Percentiles rank a stretch among this genome's conserved stretches.
Conservation (phyloP, 1,140 invertebrate species). For the Calycopis cecrops region DNA sequence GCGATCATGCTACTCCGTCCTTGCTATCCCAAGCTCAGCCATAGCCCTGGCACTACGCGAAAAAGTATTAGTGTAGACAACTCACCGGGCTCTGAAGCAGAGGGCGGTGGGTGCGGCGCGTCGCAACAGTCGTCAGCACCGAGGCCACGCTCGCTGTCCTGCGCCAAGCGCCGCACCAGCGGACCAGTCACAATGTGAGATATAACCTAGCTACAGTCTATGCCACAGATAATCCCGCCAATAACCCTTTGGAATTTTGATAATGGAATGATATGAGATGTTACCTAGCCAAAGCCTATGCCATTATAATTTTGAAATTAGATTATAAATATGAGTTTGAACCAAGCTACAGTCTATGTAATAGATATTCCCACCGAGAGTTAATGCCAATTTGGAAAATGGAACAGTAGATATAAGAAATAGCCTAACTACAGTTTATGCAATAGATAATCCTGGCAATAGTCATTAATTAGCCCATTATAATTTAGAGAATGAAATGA, state of each 20-base stretch:
- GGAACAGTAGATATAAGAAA: neutral
- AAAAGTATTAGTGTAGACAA: slow-evolving; percentile 11
- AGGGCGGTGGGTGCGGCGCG: slow-evolving; percentile 70
- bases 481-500: too few species aligned
- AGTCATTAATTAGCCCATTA: too few species aligned
- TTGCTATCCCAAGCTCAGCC: too few species aligned
- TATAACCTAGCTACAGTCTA: slow-evolving; percentile 66
- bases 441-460: too few species aligned
- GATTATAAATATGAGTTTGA: slow-evolving; percentile 54
- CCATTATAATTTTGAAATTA: too few species aligned
- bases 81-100: slow-evolving; percentile 64
- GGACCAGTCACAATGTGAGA: slow-evolving; percentile 73
- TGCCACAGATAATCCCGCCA: slow-evolving; percentile 39
- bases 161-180: slow-evolving; percentile 77
- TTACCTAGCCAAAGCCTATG: too few species aligned
- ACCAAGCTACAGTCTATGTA: slow-evolving; percentile 65
- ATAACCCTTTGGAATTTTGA: slow-evolving; percentile 24
- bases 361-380: slow-evolving; percentile 41
- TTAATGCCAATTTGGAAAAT: slow-evolving; percentile 1
- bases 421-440: too few species aligned
- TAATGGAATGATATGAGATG: too few species aligned
- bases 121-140: slow-evolving; percentile 78
- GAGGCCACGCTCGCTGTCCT: slow-evolving; percentile 78
- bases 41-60: too few species aligned
- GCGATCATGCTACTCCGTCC: too few species aligned